Percentiles rank a stretch among this genome's conserved stretches.
These are phyloP conservation scores for Alosa sapidissima DNA, from an alignment of 2,797 vertebrate species.

Conservation along the genomic window DNA sequence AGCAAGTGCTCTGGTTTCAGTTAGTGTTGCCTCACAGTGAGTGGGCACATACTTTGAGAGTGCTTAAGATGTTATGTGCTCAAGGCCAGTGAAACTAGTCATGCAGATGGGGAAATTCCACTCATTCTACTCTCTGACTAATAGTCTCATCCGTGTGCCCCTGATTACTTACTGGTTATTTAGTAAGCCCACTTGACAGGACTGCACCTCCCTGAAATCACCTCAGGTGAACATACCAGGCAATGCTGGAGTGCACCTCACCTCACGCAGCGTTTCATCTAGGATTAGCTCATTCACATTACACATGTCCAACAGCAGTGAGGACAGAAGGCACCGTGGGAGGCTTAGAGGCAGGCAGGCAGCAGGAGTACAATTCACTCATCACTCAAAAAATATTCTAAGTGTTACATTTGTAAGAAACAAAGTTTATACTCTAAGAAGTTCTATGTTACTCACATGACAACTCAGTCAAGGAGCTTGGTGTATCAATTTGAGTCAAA, in stretches of 20 bases:
- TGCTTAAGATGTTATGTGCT: not conserved
- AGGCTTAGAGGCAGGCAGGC: too few relatives aligned
- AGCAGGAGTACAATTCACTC: too few relatives aligned
- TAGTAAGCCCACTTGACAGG: not conserved
- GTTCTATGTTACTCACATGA: not conserved
- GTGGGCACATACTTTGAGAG: not conserved
- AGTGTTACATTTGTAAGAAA: too few relatives aligned
- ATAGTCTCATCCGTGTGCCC: not conserved
- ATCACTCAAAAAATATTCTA: too few relatives aligned
- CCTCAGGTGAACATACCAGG: not conserved
- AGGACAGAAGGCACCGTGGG: too few relatives aligned
- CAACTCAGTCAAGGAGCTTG: not conserved
- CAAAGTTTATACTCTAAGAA: too few relatives aligned
- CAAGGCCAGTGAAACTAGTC: not conserved
- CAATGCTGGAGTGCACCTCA: too few relatives aligned
- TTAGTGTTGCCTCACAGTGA: not conserved
- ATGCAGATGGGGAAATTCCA: not conserved
- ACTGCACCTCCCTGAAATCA: not conserved
- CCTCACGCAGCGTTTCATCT: not conserved
- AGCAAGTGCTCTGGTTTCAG: too few relatives aligned
- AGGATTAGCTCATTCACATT: not conserved
- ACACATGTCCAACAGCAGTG: too few relatives aligned
- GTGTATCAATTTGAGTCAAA: not conserved
- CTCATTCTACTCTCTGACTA: not conserved
- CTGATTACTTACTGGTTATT: not conserved